phyloP scores from a whole-genome alignment of 2,113 vertebrate genomes.

The Ictalurus furcatus region DNA sequence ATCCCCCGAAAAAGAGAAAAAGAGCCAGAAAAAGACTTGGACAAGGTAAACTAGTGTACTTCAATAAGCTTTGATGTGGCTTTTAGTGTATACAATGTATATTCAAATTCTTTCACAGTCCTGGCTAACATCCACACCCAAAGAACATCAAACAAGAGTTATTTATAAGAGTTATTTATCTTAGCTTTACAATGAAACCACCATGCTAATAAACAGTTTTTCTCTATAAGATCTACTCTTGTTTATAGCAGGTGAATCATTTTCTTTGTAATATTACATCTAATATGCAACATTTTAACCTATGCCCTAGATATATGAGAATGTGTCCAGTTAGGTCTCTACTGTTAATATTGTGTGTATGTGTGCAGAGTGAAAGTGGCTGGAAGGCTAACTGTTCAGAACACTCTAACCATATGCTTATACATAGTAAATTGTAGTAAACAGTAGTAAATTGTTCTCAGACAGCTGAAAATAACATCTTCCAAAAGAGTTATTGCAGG shows the following conservation, averaged over 20 bases:
- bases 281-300: neutral
- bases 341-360: constrained; percentile 1
- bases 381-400: neutral
- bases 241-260: neutral
- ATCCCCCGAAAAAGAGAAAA: constrained; percentile 76
- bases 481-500: neutral
- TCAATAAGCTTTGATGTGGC: neutral
- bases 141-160: neutral
- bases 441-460: neutral
- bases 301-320: neutral
- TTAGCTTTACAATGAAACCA: neutral
- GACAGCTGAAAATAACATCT: neutral
- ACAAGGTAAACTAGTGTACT: constrained; percentile 79
- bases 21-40: constrained; percentile 72
- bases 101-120: constrained; percentile 12
- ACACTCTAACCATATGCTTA: constrained; percentile 6
- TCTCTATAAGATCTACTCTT: neutral
- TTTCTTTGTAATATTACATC: neutral
- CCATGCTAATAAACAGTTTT: neutral
- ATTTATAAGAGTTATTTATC: neutral
- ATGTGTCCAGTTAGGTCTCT: constrained; percentile 4
- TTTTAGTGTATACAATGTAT: neutral
- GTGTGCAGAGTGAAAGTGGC: constrained; percentile 1
- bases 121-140: neutral
- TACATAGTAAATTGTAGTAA: neutral